Evolutionary conservation across 37 sponge, comb jelly and placozoan species (phyloP).

Genomic region (Eunapius fragilis): DNA sequence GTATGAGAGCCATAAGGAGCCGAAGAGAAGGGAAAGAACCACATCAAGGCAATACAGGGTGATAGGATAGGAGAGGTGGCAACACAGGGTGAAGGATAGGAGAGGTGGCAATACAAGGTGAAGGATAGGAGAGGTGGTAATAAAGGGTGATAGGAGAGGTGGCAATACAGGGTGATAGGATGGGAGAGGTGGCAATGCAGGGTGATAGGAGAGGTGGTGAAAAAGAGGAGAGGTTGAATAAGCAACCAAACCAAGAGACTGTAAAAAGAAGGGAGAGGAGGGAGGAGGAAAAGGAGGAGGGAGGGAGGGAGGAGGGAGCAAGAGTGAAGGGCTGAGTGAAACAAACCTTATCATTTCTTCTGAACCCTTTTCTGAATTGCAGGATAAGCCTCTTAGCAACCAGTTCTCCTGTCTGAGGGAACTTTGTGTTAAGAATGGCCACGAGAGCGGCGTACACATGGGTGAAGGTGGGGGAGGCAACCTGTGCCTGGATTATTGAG

Average conservation of each 20-base stretch:
- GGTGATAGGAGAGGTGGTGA: too few relatives aligned
- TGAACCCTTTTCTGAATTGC: conserved; percentile 82
- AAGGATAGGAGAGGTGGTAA: too few relatives aligned
- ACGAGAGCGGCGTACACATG: conserved; percentile 97
- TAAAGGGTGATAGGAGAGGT: too few relatives aligned
- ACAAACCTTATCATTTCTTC: conserved; percentile 88
- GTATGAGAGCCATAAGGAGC: background rate
- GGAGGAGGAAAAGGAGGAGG: background rate
- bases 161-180: too few relatives aligned
- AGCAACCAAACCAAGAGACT: background rate
- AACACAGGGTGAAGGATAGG: too few relatives aligned
- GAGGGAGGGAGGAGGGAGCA: background rate
- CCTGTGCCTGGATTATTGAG: conserved; percentile 91
- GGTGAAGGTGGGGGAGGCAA: conserved; percentile 92
- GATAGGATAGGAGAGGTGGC: too few relatives aligned
- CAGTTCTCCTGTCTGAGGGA: conserved; percentile 94
- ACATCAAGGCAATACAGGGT: background rate
- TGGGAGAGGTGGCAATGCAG: too few relatives aligned
- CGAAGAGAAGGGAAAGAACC: background rate
- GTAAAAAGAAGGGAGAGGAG: background rate
- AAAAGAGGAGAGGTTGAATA: too few relatives aligned
- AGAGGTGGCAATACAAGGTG: too few relatives aligned
- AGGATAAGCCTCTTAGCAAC: conserved; percentile 82
- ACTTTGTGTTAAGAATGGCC: conserved; percentile 97
- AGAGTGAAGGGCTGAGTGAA: background rate